Base-by-base conservation (phyloP, 2,888 invertebrate genomes). In the Rhabditoides inermis region DNA sequence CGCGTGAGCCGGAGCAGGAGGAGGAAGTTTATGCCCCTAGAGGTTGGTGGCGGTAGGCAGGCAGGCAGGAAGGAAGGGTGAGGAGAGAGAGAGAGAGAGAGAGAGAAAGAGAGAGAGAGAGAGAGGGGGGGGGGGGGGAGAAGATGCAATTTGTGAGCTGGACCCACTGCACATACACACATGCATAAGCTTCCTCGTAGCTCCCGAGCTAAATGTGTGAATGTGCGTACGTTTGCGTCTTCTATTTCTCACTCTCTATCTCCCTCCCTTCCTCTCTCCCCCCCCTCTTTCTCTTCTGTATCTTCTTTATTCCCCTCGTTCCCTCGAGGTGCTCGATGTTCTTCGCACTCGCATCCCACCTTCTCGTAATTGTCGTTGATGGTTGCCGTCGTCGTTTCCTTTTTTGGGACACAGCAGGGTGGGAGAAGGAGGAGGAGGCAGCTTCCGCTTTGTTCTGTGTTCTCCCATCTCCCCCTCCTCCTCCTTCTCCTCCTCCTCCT, bases 361-460 rank as follows among this genome's bases (percentile, higher is more conserved):
- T 48, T 42, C 40, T 2, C 10, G 25, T 28, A 3, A 10, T 15
- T 32, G 10, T 32, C 32, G 15, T 7, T 32, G 10, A 10, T 32
- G 32, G 32, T 32, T 10, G 32, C 7, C 32, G 22, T 45, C 35
- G 26, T 22, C 26, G 35, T 45, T 45, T 45, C 35, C 28, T 45
- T 25, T 45, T 46, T 35, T n/a, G n/a, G n/a, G n/a, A n/a, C n/a
- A n/a, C n/a, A n/a, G n/a, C n/a, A n/a, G n/a, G n/a, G n/a, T n/a
- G n/a, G n/a, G n/a, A n/a, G n/a, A n/a, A n/a, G n/a, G n/a, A n/a
- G n/a, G n/a, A n/a, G n/a, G n/a, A n/a, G n/a, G n/a, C n/a, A n/a
- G n/a, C 28, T n/a, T 45, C 36, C 44, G 12, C 27, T 49, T 42
- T 46, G 18, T 37, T 45, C 26, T 30, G 36, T 32, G 26, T 22